Percentiles rank a stretch among this genome's conserved stretches.
These are phyloP conservation scores for Rhingia rostrata DNA, from an alignment of 2,888 invertebrate genomes.

Conservation along the genomic window DNA sequence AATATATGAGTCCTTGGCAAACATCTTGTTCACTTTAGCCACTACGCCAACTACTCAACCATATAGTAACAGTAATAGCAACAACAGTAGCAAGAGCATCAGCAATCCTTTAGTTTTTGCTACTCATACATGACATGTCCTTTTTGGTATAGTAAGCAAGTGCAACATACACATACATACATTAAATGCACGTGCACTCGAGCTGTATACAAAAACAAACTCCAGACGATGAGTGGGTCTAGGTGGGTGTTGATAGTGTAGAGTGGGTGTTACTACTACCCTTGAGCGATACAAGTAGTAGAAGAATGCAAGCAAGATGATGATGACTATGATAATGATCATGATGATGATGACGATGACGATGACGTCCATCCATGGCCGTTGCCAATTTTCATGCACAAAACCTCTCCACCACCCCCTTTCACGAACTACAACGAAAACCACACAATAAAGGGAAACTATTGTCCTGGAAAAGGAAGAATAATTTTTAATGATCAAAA, in stretches of 20 bases:
- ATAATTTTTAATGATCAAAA: conserved; percentile 72
- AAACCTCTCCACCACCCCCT: conserved; percentile 2
- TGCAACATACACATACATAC: conserved; percentile 1
- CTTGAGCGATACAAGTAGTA: conserved; percentile 34
- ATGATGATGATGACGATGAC: conserved; percentile 4
- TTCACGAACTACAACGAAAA: conserved; percentile 4
- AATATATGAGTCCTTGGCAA: conserved; percentile 70
- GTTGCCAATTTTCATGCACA: conserved; percentile 56
- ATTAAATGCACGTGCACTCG: background rate
- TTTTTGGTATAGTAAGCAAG: conserved; percentile 27
- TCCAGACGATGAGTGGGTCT: conserved; percentile 18
- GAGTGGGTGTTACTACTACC: conserved; percentile 7
- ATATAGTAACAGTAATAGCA: conserved; percentile 35
- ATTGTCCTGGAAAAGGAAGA: conserved; percentile 48
- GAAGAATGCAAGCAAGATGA: conserved; percentile 13
- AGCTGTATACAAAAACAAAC: conserved; percentile 34
- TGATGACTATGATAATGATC: conserved; percentile 9
- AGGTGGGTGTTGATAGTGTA: conserved; percentile 19
- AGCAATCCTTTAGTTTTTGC: conserved; percentile 48
- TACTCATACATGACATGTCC: conserved; percentile 18
- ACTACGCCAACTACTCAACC: conserved; percentile 43
- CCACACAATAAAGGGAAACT: conserved; percentile 33
- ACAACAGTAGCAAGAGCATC: conserved; percentile 24
- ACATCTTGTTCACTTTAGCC: conserved; percentile 69
- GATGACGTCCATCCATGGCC: conserved; percentile 48